Percentiles rank a stretch among this genome's conserved stretches.
phyloP scores from a whole-genome alignment of 2,888 invertebrate genomes.

The Synanthedon formicaeformis region DNA sequence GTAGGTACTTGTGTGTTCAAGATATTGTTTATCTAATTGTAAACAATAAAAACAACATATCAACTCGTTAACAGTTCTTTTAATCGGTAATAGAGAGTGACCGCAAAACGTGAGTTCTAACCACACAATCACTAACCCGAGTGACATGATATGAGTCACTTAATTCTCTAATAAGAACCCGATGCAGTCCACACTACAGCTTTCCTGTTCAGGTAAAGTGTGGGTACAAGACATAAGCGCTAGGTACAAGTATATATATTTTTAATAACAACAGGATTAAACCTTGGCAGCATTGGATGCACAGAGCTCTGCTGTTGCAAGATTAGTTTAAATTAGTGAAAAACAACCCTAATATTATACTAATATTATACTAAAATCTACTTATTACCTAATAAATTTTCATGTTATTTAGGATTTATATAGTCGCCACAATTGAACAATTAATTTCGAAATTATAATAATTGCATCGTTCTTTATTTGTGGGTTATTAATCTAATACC shows the following conservation, averaged over 20 bases:
- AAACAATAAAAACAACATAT: constrained; percentile 27
- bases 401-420: no score
- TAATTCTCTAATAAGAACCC: constrained; percentile 5
- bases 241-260: not conserved
- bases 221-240: not conserved
- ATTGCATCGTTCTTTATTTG: no score
- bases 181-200: constrained; percentile 2
- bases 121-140: constrained; percentile 12
- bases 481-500: no score
- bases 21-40: constrained; percentile 14
- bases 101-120: constrained; percentile 33
- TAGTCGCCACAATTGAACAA: no score
- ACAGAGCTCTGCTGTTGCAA: no score
- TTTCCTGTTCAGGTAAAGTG: not conserved
- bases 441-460: no score
- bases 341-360: no score
- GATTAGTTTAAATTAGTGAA: no score
- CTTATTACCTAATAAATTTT: no score
- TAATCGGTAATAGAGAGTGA: constrained; percentile 22
- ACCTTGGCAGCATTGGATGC: no score
- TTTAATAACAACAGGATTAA: not conserved
- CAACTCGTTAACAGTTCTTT: constrained; percentile 22
- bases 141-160: constrained; percentile 21
- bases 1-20: not conserved
- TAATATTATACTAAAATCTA: no score